phyloP scores from a whole-genome alignment of 2,113 vertebrate genomes.

The Malurus melanocephalus region DNA sequence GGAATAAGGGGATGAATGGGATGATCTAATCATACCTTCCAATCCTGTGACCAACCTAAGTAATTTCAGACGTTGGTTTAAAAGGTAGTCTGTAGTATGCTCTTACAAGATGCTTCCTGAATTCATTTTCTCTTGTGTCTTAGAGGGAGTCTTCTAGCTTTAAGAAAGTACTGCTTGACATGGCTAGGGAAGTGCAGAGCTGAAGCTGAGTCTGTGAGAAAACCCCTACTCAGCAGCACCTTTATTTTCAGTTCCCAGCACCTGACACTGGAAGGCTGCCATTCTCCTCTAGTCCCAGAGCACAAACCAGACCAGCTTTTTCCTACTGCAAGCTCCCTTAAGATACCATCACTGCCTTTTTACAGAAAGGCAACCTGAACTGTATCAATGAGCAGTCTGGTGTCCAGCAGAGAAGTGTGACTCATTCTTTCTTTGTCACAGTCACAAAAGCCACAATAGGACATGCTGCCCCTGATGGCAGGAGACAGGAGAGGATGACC shows the following conservation, averaged over 20 bases:
- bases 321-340: not conserved
- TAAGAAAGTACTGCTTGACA: not conserved
- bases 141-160: not conserved
- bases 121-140: not conserved
- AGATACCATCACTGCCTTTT: not conserved
- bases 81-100: not conserved
- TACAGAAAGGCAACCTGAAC: slow-evolving; percentile 9
- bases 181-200: not conserved
- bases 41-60: not conserved
- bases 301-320: not conserved
- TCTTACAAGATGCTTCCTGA: not conserved
- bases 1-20: not conserved
- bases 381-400: not conserved
- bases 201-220: slow-evolving; percentile 1
- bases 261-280: slow-evolving; percentile 11
- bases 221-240: not conserved
- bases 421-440: slow-evolving; percentile 41
- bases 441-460: slow-evolving; percentile 7
- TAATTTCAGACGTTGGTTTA: not conserved
- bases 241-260: slow-evolving; percentile 5
- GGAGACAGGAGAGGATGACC: slow-evolving; percentile 22
- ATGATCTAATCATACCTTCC: not conserved
- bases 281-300: not conserved
- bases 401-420: slow-evolving; percentile 34
- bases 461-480: not conserved